A percentile compares a stretch with the other conserved stretches of the same genome.
phyloP scores from a whole-genome alignment of 2,797 vertebrate species.

The Xenopus petersii region DNA sequence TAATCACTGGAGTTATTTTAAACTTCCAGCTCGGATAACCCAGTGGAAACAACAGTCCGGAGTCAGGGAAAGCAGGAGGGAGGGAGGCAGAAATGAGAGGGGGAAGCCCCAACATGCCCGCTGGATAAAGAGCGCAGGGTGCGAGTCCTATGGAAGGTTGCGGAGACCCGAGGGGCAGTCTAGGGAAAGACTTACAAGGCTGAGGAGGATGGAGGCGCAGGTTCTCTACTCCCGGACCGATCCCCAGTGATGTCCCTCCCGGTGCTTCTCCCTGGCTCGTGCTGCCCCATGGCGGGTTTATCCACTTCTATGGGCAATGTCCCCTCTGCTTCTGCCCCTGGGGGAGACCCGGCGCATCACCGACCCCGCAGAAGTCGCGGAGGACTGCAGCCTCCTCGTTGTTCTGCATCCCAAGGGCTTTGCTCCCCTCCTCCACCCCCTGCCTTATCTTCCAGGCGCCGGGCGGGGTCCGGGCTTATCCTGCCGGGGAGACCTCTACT shows the following conservation, averaged over 20 bases:
- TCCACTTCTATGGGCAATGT: slow-evolving; percentile 48
- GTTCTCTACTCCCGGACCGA: not conserved
- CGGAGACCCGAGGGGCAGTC: not conserved
- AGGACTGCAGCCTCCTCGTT: slow-evolving; percentile 38
- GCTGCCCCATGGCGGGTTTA: slow-evolving; percentile 67
- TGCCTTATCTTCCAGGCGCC: slow-evolving; percentile 55
- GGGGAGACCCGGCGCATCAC: slow-evolving; percentile 39
- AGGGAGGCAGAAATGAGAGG: not conserved
- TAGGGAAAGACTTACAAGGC: not conserved
- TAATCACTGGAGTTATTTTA: slow-evolving; percentile 48
- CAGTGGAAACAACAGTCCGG: not conserved
- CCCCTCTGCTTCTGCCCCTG: slow-evolving; percentile 42
- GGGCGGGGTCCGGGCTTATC: slow-evolving; percentile 49
- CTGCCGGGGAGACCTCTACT: slow-evolving; percentile 72
- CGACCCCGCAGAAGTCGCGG: slow-evolving; percentile 45
- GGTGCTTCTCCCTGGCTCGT: slow-evolving; percentile 76
- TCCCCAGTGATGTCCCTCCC: slow-evolving; percentile 64
- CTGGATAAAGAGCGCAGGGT: not conserved
- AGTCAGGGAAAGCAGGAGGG: not conserved
- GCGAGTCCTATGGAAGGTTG: not conserved
- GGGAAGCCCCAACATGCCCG: not conserved
- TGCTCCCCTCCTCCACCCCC: slow-evolving; percentile 51
- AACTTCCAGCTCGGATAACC: slow-evolving; percentile 38
- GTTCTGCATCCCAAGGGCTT: slow-evolving; percentile 16
- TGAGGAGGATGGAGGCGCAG: not conserved